Evolutionary conservation across 1,140 invertebrate genomes (phyloP).

Genomic region (Lordiphosa clarofinis): DNA sequence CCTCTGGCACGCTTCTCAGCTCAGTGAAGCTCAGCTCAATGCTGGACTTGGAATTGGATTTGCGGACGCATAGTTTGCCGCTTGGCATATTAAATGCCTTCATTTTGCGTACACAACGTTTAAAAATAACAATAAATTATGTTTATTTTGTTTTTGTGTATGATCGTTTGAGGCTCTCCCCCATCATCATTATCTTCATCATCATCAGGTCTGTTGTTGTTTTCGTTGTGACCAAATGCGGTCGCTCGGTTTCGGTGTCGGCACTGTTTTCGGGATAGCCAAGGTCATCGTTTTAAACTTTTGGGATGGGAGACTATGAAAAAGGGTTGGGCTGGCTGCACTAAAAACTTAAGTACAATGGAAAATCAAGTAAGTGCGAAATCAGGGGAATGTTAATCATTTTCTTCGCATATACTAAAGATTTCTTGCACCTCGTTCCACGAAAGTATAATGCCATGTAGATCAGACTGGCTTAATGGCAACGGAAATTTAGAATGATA

Average conservation of each 20-base stretch:
- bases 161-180: conserved; percentile 14
- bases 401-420: too few species aligned
- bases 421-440: too few species aligned
- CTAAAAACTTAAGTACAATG: too few species aligned
- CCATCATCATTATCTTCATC: conserved; percentile 2
- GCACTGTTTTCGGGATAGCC: conserved; percentile 25
- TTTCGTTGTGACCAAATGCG: conserved; percentile 43
- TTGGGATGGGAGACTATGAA: neutral
- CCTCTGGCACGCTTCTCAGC: neutral
- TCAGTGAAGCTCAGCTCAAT: conserved; percentile 1
- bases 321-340: conserved; percentile 10
- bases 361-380: neutral
- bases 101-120: conserved; percentile 37
- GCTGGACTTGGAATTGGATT: neutral
- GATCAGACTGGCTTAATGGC: too few species aligned
- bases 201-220: conserved; percentile 7
- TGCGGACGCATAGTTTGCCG: conserved; percentile 46
- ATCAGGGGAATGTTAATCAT: too few species aligned
- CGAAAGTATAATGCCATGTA: too few species aligned
- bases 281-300: conserved; percentile 31
- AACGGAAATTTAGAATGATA: too few species aligned
- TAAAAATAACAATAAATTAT: conserved; percentile 67
- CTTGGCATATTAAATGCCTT: conserved; percentile 43
- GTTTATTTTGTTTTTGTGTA: conserved; percentile 42
- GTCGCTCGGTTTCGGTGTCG: conserved; percentile 18